Percentiles rank a stretch among this genome's conserved stretches.
Evolutionary conservation across 2,797 vertebrate species (phyloP).

Genomic region (Phyllotis vaccarum): DNA sequence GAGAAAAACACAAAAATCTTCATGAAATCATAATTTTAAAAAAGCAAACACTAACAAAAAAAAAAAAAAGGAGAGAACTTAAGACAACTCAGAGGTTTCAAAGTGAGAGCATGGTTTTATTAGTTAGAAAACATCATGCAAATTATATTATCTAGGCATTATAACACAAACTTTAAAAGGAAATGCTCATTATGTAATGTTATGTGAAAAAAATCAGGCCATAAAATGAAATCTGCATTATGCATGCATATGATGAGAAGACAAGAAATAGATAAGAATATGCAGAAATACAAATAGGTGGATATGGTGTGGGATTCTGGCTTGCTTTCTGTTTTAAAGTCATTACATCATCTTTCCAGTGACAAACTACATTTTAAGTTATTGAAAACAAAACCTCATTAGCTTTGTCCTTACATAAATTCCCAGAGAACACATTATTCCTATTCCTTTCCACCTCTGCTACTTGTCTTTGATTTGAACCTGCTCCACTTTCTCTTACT

Average conservation of each 20-base stretch:
- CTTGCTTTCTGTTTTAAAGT: conserved; percentile 76
- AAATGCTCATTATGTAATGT: conserved; percentile 60
- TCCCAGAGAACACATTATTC: conserved; percentile 80
- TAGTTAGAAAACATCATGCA: conserved; percentile 45
- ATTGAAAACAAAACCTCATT: conserved; percentile 83
- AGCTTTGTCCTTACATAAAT: conserved; percentile 76
- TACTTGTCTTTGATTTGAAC: conserved; percentile 77
- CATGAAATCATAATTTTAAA: neutral
- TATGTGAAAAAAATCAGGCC: conserved; percentile 62
- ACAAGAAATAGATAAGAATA: conserved; percentile 72
- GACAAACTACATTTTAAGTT: conserved; percentile 80
- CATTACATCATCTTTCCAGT: conserved; percentile 83
- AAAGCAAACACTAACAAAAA: neutral
- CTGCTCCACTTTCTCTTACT: conserved; percentile 34
- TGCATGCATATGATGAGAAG: conserved; percentile 51
- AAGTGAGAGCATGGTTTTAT: conserved; percentile 26
- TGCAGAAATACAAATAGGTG: conserved; percentile 72
- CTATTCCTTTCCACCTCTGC: conserved; percentile 70
- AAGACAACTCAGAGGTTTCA: neutral
- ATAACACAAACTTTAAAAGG: conserved; percentile 65
- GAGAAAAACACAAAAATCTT: neutral
- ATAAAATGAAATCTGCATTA: conserved; percentile 70
- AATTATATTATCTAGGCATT: conserved; percentile 58
- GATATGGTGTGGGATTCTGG: conserved; percentile 64
- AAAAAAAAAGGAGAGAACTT: neutral